Evolutionary conservation across 2,888 invertebrate genomes (phyloP).

Genomic region (Pilophorus perplexus): DNA sequence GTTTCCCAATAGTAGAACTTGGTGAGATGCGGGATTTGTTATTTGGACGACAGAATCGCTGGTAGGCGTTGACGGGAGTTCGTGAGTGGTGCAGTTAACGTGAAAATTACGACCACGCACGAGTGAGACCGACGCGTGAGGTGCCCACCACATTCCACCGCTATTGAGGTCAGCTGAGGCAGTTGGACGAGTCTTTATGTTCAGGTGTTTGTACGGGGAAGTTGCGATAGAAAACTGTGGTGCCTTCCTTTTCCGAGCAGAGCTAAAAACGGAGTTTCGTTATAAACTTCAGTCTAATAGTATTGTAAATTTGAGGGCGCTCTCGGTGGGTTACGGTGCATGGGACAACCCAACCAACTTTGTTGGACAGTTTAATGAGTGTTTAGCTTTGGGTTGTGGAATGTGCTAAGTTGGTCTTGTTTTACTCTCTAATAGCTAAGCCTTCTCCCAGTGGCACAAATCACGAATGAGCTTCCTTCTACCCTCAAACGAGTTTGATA

Average conservation of each 20-base stretch:
- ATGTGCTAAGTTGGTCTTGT: slow-evolving; percentile 41
- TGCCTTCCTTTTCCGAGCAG: background rate
- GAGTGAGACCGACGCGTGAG: too few species aligned
- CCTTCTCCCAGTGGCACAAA: slow-evolving; percentile 34
- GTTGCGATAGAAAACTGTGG: background rate
- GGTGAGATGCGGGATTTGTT: too few species aligned
- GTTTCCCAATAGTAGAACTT: too few species aligned
- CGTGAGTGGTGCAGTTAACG: too few species aligned
- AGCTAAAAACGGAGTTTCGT: slow-evolving; percentile 27
- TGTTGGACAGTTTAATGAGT: slow-evolving; percentile 42
- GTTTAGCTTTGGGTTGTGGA: slow-evolving; percentile 41
- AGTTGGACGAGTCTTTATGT: too few species aligned
- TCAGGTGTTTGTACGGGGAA: too few species aligned
- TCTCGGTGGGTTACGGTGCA: slow-evolving; percentile 21
- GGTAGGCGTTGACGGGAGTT: too few species aligned
- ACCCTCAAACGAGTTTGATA: slow-evolving; percentile 34
- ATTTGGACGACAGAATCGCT: too few species aligned
- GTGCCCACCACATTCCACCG: too few species aligned
- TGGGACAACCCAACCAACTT: slow-evolving; percentile 32
- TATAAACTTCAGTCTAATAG: slow-evolving; percentile 29
- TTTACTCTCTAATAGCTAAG: slow-evolving; percentile 40
- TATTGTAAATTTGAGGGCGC: slow-evolving; percentile 28
- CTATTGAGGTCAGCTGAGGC: too few species aligned
- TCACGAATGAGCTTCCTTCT: slow-evolving; percentile 35
- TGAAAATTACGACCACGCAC: too few species aligned